phyloP scores from a whole-genome alignment of 2,888 invertebrate genomes.

The Ennomos fuscantarius region DNA sequence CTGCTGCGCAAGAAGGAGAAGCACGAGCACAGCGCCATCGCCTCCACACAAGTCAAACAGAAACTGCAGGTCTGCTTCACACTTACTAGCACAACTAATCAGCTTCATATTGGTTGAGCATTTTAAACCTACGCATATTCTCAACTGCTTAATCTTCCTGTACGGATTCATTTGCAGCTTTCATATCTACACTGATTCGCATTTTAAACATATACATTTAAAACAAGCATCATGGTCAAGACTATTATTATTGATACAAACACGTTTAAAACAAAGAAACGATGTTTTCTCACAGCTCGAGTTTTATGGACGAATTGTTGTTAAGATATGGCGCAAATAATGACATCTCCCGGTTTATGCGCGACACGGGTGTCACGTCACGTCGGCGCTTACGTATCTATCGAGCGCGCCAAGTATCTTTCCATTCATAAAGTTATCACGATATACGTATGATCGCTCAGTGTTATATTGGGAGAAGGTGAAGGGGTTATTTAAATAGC shows the following conservation, averaged over 20 bases:
- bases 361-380: conserved; percentile 20
- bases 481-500: background rate
- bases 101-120: too few species aligned
- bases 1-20: conserved; percentile 96
- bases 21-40: conserved; percentile 97
- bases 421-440: conserved; percentile 33
- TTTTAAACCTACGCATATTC: too few species aligned
- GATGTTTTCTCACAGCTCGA: background rate
- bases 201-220: background rate
- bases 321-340: conserved; percentile 4
- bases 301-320: conserved; percentile 6
- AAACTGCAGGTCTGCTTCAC: conserved; percentile 90
- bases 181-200: too few species aligned
- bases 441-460: conserved; percentile 1
- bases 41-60: conserved; percentile 98
- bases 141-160: too few species aligned
- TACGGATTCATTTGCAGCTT: too few species aligned
- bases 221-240: too few species aligned
- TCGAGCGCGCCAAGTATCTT: conserved; percentile 30
- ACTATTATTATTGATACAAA: too few species aligned
- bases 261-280: too few species aligned
- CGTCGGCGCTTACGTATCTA: conserved; percentile 28
- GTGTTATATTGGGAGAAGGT: conserved; percentile 3
- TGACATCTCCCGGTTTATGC: conserved; percentile 14
- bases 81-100: background rate